Evolutionary conservation across 2,797 vertebrate genomes (phyloP).

Genomic region (Acropternis orthonyx): DNA sequence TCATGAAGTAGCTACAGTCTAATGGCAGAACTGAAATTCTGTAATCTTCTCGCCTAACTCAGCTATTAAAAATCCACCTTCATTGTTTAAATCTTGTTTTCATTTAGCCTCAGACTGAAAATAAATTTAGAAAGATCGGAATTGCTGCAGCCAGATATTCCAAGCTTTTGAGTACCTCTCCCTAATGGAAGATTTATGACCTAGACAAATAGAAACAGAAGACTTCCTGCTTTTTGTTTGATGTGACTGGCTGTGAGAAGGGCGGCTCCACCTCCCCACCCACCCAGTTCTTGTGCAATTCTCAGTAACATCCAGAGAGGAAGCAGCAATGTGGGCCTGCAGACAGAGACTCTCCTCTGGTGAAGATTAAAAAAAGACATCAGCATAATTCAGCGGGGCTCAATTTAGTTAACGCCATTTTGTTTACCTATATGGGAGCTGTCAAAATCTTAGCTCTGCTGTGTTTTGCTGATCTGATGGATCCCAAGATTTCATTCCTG

Average conservation of each 20-base stretch:
- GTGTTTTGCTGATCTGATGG: not conserved
- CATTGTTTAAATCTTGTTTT: not conserved
- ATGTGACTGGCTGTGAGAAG: not conserved
- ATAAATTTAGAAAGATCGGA: not conserved
- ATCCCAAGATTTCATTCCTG: not conserved
- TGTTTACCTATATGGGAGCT: not conserved
- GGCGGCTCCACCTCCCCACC: not conserved
- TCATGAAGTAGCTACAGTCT: not conserved
- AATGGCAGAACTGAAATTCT: not conserved
- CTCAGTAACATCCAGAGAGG: not conserved
- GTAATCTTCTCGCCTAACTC: not conserved
- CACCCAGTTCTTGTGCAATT: conserved; percentile 9
- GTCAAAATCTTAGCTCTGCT: not conserved
- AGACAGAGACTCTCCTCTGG: not conserved
- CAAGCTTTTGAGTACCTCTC: not conserved
- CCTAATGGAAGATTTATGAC: not conserved
- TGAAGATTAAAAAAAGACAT: not conserved
- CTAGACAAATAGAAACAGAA: not conserved
- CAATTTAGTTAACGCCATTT: not conserved
- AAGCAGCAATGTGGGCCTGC: not conserved
- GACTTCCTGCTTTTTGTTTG: conserved; percentile 2
- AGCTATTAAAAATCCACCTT: not conserved
- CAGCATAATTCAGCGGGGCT: not conserved
- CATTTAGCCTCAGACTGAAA: conserved; percentile 7
- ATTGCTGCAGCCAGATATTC: not conserved